Conservation (phyloP, 2,113 vertebrate genomes). For the Thalassarche chlororhynchos region DNA sequence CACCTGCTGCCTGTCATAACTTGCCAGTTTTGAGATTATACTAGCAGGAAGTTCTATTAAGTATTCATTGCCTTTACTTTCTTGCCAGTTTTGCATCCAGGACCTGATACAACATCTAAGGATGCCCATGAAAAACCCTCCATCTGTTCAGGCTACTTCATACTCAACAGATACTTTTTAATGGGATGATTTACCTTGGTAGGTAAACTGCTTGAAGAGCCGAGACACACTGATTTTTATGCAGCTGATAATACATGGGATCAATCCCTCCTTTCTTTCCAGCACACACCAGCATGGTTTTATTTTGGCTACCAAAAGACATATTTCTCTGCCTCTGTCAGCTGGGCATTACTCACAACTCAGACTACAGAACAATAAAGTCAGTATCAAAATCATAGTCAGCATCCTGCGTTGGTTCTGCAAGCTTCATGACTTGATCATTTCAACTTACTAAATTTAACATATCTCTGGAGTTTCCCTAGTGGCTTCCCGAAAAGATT, state of each 20-base stretch:
- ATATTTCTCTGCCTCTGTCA: neutral
- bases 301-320: neutral
- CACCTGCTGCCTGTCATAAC: neutral
- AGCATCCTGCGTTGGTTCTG: neutral
- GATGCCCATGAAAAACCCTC: neutral
- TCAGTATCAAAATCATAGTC: neutral
- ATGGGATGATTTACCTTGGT: neutral
- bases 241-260: neutral
- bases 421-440: neutral
- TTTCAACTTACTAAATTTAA: neutral
- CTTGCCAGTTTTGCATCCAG: neutral
- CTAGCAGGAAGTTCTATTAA: neutral
- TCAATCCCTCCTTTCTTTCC: neutral
- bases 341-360: neutral
- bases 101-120: neutral
- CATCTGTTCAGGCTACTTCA: neutral
- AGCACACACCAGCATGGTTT: neutral
- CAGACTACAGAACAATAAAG: neutral
- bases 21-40: neutral
- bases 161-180: neutral
- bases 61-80: neutral
- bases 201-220: neutral
- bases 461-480: neutral
- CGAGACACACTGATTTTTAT: neutral
- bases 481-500: neutral